Conservation (phyloP, 2,113 vertebrate genomes). For the Lathamus discolor region DNA sequence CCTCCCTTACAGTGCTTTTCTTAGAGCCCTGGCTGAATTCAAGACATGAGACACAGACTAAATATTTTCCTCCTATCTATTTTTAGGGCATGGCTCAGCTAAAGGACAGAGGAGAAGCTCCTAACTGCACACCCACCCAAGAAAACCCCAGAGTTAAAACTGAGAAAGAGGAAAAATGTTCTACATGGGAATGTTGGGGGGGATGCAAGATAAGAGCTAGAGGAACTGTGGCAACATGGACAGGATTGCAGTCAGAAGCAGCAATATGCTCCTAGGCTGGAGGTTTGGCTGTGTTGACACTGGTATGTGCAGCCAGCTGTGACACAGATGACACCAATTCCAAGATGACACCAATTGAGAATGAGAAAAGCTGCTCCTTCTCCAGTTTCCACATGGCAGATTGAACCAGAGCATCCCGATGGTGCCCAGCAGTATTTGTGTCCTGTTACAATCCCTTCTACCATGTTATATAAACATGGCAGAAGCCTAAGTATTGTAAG, state of each 20-base stretch:
- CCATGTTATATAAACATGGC: rapidly evolving
- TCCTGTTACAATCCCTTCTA: neutral
- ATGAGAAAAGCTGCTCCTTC: neutral
- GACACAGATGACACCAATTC: neutral
- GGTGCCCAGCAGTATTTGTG: neutral
- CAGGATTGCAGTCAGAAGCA: neutral
- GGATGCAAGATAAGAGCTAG: neutral
- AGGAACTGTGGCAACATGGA: neutral
- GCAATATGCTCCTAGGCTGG: neutral
- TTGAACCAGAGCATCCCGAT: neutral
- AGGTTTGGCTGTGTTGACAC: neutral
- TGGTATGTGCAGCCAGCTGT: neutral
- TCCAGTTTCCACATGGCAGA: neutral
- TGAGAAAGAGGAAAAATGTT: constrained; percentile 10
- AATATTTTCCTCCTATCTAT: neutral
- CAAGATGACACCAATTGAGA: neutral
- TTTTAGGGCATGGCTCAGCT: neutral
- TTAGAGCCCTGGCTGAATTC: constrained; percentile 6
- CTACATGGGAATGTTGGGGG: constrained; percentile 17
- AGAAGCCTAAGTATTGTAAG: neutral
- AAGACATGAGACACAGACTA: neutral
- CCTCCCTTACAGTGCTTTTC: neutral
- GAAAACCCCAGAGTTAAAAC: constrained; percentile 24
- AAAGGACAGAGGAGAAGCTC: neutral
- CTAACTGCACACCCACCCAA: neutral